A percentile compares a stretch with the other conserved stretches of the same genome.
Conservation (phyloP, 2,797 vertebrate genomes). For the Clarias laeviceps region DNA sequence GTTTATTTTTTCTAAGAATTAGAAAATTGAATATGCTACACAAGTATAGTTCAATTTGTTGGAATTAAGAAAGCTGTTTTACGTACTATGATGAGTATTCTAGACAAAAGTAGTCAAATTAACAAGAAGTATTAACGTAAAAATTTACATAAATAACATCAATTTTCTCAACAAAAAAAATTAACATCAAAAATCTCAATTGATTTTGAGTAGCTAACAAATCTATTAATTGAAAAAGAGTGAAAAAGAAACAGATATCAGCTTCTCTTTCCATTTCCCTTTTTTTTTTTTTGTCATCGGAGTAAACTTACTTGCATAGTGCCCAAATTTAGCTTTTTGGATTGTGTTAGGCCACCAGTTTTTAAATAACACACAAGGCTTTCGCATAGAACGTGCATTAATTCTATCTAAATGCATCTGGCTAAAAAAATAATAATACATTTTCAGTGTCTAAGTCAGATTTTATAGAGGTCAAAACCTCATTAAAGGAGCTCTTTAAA, state of each 20-base stretch:
- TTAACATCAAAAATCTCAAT: too few relatives aligned
- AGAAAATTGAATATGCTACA: not conserved
- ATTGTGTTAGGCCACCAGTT: not conserved
- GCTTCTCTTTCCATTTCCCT: not conserved
- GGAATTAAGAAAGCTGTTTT: not conserved
- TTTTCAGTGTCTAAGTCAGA: not conserved
- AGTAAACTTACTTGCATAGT: not conserved
- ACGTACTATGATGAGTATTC: too few relatives aligned
- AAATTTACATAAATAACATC: not conserved
- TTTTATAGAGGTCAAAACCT: not conserved
- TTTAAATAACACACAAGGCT: not conserved
- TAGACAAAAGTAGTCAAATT: not conserved
- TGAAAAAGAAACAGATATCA: not conserved
- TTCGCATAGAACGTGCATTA: not conserved
- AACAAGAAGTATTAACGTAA: not conserved
- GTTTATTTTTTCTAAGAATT: not conserved
- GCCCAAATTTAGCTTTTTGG: not conserved
- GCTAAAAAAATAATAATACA: too few relatives aligned
- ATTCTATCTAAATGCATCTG: not conserved
- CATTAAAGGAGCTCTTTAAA: not conserved
- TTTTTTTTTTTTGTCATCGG: not conserved
- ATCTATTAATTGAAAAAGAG: not conserved
- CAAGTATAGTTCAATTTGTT: not conserved
- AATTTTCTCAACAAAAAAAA: not conserved
- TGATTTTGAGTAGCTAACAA: not conserved